phyloP scores from a whole-genome alignment of 2,797 vertebrate genomes.

The Liparis tanakae region DNA sequence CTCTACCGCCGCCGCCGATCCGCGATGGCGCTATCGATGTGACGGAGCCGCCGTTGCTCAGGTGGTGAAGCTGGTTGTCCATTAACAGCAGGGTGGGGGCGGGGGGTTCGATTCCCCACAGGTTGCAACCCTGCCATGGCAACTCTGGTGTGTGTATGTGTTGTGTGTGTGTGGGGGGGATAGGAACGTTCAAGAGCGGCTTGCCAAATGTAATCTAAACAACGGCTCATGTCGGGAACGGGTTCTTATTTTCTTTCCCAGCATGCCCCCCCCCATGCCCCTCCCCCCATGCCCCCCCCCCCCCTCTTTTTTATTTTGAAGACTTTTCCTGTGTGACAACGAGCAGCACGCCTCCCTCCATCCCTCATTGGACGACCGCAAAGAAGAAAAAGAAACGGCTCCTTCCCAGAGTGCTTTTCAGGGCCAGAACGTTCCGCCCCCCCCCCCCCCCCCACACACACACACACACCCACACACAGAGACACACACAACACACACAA shows the following conservation, averaged over 20 bases:
- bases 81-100: neutral
- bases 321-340: constrained; percentile 2
- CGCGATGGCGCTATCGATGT: neutral
- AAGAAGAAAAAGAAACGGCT: neutral
- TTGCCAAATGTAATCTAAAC: neutral
- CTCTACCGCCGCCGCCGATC: too few species aligned
- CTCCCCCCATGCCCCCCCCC: too few species aligned
- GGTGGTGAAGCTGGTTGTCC: neutral
- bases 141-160: neutral
- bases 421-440: constrained; percentile 8
- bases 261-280: neutral
- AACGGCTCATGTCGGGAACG: neutral
- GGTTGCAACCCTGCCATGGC: too few species aligned
- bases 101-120: neutral
- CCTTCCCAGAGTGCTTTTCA: neutral
- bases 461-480: too few species aligned
- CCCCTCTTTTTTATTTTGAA: too few species aligned
- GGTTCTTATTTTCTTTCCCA: neutral
- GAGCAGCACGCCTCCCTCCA: neutral
- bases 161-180: neutral
- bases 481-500: too few species aligned
- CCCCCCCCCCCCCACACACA: too few species aligned
- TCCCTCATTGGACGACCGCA: neutral
- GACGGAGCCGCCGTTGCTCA: neutral
- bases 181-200: too few species aligned